Base-by-base conservation (phyloP, 2,888 invertebrate genomes). In the Apoda limacodes region DNA sequence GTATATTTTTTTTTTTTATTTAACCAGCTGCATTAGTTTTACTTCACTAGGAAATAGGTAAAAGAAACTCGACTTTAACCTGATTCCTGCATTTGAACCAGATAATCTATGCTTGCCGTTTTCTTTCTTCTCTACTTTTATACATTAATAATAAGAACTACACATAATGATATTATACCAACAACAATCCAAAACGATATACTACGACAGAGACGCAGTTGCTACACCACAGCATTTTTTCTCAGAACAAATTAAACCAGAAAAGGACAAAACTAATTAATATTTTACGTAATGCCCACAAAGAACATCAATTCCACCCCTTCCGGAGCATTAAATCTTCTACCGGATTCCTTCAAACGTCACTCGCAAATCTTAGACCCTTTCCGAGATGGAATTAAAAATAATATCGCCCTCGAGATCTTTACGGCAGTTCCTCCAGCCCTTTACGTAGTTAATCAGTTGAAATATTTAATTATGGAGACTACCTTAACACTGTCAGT, bases 401-500 rank as follows among this genome's bases (percentile, higher is more conserved):
- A 69, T 68, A 70, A 68, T 67, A 58, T 54, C 48, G 50, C 57
- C 61, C 57, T 39, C 40, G 53, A 60, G 64, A 54, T 51, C 60
- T 57, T 54, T 55, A 54, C 54, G 57, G 55, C 58, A 50, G 54
- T 50, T 58, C 51, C 52, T 51, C 50, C 50, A 55, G 54, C 55
- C 62, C 54, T 67, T 65, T 64, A 57, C 60, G 64, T 55, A 70
- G 71, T 76, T 76, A 76, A 78, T 76, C 74, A 75, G 72, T 59
- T 70, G 66, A 76, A 74, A 78, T 74, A 76, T 75, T 75, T 78
- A 78, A 78, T 78, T 76, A 75, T 62, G 53, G 50, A 47, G 53
- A 52, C 54, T 50, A 55, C n/a, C n/a, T n/a, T n/a, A n/a, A n/a
- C n/a, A n/a, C 55, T 60, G 64, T 60, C 62, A 50, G 45, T 45